Evolutionary conservation across 1,140 invertebrate genomes (phyloP), one percentile per base, ranked within the genome.

Genomic region (Augochlora pura): DNA sequence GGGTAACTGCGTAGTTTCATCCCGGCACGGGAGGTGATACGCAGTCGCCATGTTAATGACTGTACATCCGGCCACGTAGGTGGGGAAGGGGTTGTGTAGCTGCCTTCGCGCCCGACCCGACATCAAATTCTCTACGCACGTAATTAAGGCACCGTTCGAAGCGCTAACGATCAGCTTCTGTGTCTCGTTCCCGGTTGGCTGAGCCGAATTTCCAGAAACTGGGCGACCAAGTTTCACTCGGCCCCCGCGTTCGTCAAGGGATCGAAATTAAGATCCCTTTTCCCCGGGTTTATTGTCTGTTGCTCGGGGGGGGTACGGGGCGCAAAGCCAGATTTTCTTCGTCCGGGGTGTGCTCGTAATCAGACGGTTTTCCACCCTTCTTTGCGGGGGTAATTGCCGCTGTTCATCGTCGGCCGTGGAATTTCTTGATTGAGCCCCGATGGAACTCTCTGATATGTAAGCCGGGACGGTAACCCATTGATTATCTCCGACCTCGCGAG

Each of bases 131-230:
- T 65, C 60, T 60, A 81, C 80, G 79, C 82, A 77, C 63, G 82
- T 71, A 84, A 84, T 79, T 79, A 68, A 63, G 80, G 82, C 42
- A 74, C 59, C 70, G 69, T 49, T 73, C 52, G 74, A 69, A 71
- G 46, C 49, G 69, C 46, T 81, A 81, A 81, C 67, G 75, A 81
- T 70, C 64, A 65, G 77, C 54, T 64, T 71, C 70, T 70, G 70
- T 63, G 54, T 23, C 49, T 52, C 16, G 25, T 49, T 27, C 60
- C 49, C 57, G 60, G 18, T 38, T 18, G 59, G 32, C 49, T 21
- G 1, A 39, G 70, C 62, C 69, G 77, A 68, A 69, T 70, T 73
- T 76, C 69, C 52, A 38, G 46, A 62, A 69, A 72, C 75, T 72
- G 69, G 78, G 71, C 73, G 68, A 84, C 73, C 38, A 66, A 65